Base-by-base conservation (phyloP, 2,113 vertebrate genomes). In the Poecilia latipinna region DNA sequence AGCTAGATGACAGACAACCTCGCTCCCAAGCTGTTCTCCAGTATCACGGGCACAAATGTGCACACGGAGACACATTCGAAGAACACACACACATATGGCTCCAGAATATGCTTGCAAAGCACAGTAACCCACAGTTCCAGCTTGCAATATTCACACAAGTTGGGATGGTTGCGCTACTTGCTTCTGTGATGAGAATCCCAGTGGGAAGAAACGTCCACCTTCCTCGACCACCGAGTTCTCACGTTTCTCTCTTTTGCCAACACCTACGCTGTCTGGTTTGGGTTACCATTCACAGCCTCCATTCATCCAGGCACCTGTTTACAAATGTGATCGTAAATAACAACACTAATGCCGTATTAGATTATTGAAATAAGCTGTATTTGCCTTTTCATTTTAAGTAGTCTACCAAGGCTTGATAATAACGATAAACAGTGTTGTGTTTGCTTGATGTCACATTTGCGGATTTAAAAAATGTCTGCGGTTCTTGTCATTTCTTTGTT, bases 1-100 rank as follows among this genome's bases (percentile, higher is more conserved):
- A 69, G 80, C 75, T 33, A 73, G 82, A 88, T 88, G 85, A 90
- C 84, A 88, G 87, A 88, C 85, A 80, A 78, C 76, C 76, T 81
- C 84, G 39, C 78, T 72, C 71, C 75, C 82, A 73, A 75, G 54
- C 66, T 65, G 80, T 66, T 85, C 80, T 84, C 88, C 80, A 63
- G 54, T 86, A 90, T 85, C 87, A 90, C 75, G 85, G 72, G 72
- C 80, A 79, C 86, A 87, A 81, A 84, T 88, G 85, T 80, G 68
- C 61, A 48, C 77, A n/a, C n/a, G n/a, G n/a, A n/a, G n/a, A n/a
- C n/a, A 69, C 68, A 31, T 35, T 15, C 8, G 61, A 29, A 86
- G 77, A 67, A 80, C 65, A 72, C 63, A 82, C 63, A 82, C 74
- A 67, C 60, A 70, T 17, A 62, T 54, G 42, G 37, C 57, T 69